Evolutionary conservation across 92 coral and sea anemone species (phyloP).

Genomic region (Palythoa heliodiscus): DNA sequence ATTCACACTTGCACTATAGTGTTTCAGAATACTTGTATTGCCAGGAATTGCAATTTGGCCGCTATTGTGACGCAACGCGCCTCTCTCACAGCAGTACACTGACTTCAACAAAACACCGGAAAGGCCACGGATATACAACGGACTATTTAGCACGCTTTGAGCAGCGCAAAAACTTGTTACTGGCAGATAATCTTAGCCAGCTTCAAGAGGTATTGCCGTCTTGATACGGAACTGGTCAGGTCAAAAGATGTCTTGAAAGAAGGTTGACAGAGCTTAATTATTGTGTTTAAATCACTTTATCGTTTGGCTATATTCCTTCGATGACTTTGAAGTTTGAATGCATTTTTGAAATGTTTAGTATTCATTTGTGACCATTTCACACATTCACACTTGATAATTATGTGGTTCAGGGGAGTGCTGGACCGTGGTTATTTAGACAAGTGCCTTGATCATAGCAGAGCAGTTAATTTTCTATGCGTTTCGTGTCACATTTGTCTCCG

Average conservation of each 20-base stretch:
- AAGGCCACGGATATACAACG: conserved; percentile 23
- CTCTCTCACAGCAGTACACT: conserved; percentile 22
- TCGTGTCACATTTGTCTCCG: conserved; percentile 22
- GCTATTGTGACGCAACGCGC: conserved; percentile 27
- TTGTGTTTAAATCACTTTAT: background rate
- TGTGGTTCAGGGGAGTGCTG: conserved; percentile 27
- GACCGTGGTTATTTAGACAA: conserved; percentile 33
- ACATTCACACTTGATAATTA: conserved; percentile 44
- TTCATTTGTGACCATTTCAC: conserved; percentile 38
- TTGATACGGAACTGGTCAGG: background rate
- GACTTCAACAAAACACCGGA: conserved; percentile 39
- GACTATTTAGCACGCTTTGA: conserved; percentile 30
- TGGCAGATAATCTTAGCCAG: background rate
- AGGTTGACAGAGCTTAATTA: background rate
- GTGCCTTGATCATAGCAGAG: background rate
- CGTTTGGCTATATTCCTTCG: background rate
- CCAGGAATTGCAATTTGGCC: conserved; percentile 21
- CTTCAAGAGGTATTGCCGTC: background rate
- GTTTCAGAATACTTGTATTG: conserved; percentile 2
- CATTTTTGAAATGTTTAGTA: conserved; percentile 13
- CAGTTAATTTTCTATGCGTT: conserved; percentile 11
- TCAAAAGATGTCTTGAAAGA: conserved; percentile 27
- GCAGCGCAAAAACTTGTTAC: background rate
- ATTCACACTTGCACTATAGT: conserved; percentile 20
- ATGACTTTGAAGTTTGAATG: conserved; percentile 5